Evolutionary conservation across 2,797 vertebrate genomes (phyloP), one percentile per base, ranked within the genome.

Genomic region (Amblyopsis hoosieri): DNA sequence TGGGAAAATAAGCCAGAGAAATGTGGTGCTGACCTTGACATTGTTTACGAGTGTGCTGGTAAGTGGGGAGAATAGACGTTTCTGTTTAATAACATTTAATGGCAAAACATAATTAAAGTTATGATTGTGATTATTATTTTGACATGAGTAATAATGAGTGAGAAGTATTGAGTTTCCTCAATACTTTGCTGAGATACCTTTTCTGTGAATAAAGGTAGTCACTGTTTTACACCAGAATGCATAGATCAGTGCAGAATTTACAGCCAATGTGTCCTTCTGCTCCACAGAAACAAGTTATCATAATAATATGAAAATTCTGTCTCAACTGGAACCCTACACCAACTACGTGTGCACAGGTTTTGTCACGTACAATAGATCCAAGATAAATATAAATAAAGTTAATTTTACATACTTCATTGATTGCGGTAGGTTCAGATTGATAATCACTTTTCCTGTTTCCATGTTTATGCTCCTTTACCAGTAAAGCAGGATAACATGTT

Each of bases 401-500:
- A 0, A 0, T 1, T 0, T 79, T 45, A 0, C 0, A 0, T 0
- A 88, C 42, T 0, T 0, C 0, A 59, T 80, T 1, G 0, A 23
- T 0, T 93, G 91, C 51, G 64, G 91, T 91, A 75, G 47, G 90
- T 23, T 23, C 23, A 23, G 23, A 23, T 81, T 62, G 1, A 37
- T 45, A 1, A 57, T 65, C 51, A 57, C 23, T 53, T 56, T 10
- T 37, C 12, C 42, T 69, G 55, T 53, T n/a, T 47, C 33, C 6
- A 2, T 6, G 49, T 54, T 13, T 55, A 4, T 61, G n/a, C 1
- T 55, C 11, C 17, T 5, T 67, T 4, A 17, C 14, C 15, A 61
- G 29, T 0, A 23, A 45, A 42, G 2, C 3, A 14, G 7, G 8
- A 49, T 3, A 53, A 51, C n/a, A 5, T 47, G 1, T 37, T 10